Evolutionary conservation across 2,797 vertebrate genomes (phyloP).

Genomic region (Saxicola maurus): DNA sequence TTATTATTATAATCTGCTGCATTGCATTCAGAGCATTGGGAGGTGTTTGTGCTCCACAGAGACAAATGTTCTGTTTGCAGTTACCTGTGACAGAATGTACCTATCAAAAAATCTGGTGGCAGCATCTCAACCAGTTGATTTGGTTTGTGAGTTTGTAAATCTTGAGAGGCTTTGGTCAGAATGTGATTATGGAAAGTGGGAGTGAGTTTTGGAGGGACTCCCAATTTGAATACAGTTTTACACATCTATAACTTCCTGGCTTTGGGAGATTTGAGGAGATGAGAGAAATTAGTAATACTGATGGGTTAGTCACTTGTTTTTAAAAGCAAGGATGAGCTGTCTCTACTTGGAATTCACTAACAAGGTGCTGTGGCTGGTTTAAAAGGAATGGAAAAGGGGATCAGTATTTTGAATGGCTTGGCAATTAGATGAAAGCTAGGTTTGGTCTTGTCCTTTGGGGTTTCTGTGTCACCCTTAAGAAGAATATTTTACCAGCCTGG

Average conservation of each 20-base stretch:
- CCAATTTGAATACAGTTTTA: neutral
- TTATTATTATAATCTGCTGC: slow-evolving; percentile 16
- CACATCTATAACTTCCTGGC: fast-evolving
- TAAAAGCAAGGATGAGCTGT: neutral
- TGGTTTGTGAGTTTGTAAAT: neutral
- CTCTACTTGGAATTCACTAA: neutral
- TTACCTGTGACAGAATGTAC: slow-evolving; percentile 17
- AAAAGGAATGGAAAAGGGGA: neutral
- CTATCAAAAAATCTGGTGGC: neutral
- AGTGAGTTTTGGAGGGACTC: neutral
- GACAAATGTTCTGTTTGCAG: slow-evolving; percentile 24
- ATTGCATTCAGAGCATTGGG: slow-evolving; percentile 3
- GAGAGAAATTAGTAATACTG: neutral
- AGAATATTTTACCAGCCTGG: neutral
- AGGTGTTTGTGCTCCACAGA: slow-evolving; percentile 6
- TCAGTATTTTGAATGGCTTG: neutral
- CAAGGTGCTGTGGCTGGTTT: neutral
- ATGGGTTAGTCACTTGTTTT: neutral
- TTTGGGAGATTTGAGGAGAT: neutral
- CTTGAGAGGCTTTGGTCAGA: neutral
- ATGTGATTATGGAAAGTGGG: neutral
- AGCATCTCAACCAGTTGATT: neutral
- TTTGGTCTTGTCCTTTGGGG: neutral
- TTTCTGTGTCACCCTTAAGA: neutral
- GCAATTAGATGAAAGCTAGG: neutral